A percentile compares a stretch with the other conserved stretches of the same genome.
phyloP scores from a whole-genome alignment of 2,888 invertebrate genomes.

The Phytoseiulus persimilis region DNA sequence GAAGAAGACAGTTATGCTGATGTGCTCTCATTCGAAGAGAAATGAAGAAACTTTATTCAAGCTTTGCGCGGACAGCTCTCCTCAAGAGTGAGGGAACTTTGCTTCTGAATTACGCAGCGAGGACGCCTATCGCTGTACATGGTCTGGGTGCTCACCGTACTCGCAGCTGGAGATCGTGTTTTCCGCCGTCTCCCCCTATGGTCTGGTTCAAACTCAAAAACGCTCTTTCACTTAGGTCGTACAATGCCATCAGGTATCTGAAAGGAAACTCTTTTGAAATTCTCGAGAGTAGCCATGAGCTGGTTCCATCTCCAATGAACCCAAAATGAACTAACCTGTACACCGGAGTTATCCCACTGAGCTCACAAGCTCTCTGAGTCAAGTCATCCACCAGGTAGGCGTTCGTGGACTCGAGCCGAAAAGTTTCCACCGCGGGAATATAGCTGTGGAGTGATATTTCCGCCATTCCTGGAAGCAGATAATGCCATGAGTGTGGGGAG shows the following conservation, averaged over 20 bases:
- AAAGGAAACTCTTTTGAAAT: neutral
- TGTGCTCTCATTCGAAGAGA: too few relatives aligned
- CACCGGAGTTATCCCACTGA: neutral
- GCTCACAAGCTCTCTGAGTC: conserved; percentile 21
- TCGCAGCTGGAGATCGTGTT: conserved; percentile 13
- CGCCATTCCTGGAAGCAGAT: neutral
- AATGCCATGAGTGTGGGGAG: too few relatives aligned
- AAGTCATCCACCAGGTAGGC: conserved; percentile 12
- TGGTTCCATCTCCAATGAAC: too few relatives aligned
- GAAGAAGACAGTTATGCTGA: too few relatives aligned
- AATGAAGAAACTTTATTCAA: too few relatives aligned
- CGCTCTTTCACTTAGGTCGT: neutral
- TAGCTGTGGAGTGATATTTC: neutral
- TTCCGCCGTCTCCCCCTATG: conserved; percentile 5
- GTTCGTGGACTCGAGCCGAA: neutral
- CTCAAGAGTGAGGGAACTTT: too few relatives aligned
- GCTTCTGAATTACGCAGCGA: too few relatives aligned
- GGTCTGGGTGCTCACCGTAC: neutral
- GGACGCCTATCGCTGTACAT: too few relatives aligned
- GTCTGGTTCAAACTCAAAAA: neutral
- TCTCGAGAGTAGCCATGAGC: neutral
- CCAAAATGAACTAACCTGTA: neutral
- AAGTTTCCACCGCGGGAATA: neutral
- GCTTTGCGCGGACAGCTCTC: too few relatives aligned
- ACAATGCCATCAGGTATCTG: neutral